A percentile compares a stretch with the other conserved stretches of the same genome.
These are phyloP conservation scores for Pelochelys cantorii DNA, from an alignment of 2,797 vertebrate species.

Conservation along the genomic window DNA sequence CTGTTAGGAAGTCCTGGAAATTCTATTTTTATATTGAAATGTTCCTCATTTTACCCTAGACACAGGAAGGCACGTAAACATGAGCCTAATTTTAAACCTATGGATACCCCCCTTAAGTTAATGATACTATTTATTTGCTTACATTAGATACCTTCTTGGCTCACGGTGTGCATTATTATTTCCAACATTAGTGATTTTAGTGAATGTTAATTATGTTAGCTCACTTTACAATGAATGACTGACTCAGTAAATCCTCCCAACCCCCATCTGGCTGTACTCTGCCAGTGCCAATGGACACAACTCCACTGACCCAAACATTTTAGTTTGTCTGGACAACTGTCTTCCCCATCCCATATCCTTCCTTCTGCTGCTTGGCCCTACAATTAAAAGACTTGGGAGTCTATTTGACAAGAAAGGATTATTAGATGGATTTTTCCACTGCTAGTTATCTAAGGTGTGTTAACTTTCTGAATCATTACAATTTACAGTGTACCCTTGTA, in stretches of 20 bases:
- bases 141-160: neutral
- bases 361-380: neutral
- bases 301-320: neutral
- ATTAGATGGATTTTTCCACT: neutral
- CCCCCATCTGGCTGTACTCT: slow-evolving; percentile 14
- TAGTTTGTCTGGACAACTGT: neutral
- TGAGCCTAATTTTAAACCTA: neutral
- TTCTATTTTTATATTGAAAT: neutral
- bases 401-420: neutral
- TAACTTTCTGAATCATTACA: neutral
- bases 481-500: neutral
- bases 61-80: neutral
- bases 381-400: neutral
- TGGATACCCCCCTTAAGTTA: neutral
- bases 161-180: neutral
- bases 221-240: slow-evolving; percentile 19
- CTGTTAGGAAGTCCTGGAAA: neutral
- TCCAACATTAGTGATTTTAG: neutral
- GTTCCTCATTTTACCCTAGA: neutral
- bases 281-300: neutral
- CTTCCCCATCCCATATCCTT: neutral
- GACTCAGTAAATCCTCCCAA: slow-evolving; percentile 1
- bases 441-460: neutral
- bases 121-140: neutral
- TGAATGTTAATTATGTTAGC: neutral